A percentile compares a stretch with the other conserved stretches of the same genome.
Conservation (phyloP, 2,888 invertebrate genomes). For the Polydesmus complanatus region DNA sequence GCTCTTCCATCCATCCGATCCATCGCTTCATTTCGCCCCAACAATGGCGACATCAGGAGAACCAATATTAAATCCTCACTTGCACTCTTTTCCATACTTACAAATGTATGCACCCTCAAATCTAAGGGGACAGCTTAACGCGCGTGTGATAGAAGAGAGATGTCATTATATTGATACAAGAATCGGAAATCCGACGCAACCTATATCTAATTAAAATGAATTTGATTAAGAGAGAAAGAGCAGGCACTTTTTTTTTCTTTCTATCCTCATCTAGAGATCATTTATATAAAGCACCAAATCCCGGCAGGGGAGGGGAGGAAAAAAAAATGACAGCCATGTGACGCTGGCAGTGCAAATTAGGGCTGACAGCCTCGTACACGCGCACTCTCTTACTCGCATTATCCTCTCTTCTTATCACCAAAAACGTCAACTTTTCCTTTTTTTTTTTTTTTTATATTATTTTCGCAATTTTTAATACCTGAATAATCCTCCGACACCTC, state of each 20-base stretch:
- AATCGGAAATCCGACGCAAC: conserved; percentile 4
- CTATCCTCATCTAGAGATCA: neutral
- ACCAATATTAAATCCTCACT: neutral
- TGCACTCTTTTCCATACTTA: neutral
- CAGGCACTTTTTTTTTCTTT: neutral
- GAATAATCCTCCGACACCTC: neutral
- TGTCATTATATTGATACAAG: neutral
- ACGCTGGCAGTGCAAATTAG: neutral
- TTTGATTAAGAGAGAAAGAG: conserved; percentile 13
- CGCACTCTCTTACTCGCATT: neutral
- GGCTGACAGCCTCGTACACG: neutral
- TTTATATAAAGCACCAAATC: neutral
- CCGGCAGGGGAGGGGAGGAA: neutral
- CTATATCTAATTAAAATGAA: conserved; percentile 14
- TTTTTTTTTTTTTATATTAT: neutral
- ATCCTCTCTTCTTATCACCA: neutral
- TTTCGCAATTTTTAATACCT: neutral
- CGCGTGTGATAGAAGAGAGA: neutral
- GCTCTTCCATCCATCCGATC: too few relatives aligned
- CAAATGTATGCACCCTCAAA: neutral
- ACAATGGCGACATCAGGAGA: neutral
- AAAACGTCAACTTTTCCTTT: neutral
- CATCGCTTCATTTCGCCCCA: neutral
- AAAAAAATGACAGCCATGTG: neutral
- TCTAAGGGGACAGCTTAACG: neutral